Conservation (phyloP, 1,140 invertebrate genomes). For the Pollicipes pollicipes region DNA sequence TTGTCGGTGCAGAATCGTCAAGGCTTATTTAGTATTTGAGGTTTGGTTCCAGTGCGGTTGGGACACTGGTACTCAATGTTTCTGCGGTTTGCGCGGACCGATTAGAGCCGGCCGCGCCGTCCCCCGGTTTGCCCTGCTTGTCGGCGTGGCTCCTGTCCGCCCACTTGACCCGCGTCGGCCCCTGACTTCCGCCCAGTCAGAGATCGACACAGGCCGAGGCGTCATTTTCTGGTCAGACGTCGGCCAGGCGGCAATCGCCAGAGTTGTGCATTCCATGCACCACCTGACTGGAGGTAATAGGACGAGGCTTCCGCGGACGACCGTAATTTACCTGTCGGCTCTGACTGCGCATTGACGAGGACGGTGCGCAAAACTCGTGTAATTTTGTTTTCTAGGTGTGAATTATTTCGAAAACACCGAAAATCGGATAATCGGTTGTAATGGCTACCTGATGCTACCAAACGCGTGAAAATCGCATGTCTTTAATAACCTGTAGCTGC, state of each 20-base stretch:
- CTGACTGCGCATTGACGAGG: not conserved
- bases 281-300: not conserved
- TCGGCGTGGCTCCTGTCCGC: too few species aligned
- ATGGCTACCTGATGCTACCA: not conserved
- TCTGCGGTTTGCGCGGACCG: not conserved
- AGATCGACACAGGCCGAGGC: too few species aligned
- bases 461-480: not conserved
- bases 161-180: too few species aligned
- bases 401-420: not conserved
- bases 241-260: too few species aligned
- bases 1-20: too few species aligned
- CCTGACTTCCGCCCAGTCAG: too few species aligned
- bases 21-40: too few species aligned
- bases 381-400: not conserved
- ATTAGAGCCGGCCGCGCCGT: too few species aligned
- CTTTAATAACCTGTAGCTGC: not conserved
- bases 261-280: not conserved
- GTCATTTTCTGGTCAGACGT: too few species aligned
- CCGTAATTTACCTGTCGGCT: not conserved
- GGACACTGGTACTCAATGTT: not conserved
- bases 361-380: not conserved
- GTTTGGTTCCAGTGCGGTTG: not conserved
- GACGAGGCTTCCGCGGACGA: not conserved
- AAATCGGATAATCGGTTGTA: not conserved
- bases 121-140: too few species aligned